phyloP scores from a whole-genome alignment of 2,113 vertebrate species.

The Tauraco erythrolophus region DNA sequence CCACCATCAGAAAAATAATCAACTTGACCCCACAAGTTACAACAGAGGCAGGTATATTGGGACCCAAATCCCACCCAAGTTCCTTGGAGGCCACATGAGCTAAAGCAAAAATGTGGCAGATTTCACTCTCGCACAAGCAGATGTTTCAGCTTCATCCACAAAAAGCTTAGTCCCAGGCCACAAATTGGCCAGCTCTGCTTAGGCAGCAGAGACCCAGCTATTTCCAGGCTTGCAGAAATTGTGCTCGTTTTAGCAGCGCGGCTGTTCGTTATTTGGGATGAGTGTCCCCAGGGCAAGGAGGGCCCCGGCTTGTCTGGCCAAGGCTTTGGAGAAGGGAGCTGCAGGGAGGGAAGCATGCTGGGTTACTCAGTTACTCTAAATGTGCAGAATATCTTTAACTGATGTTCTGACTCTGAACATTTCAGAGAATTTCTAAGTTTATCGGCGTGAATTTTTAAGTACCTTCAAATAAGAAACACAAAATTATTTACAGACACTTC shows the following conservation, averaged over 20 bases:
- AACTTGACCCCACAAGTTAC: background rate
- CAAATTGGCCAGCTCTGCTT: background rate
- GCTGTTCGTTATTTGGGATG: constrained; percentile 8
- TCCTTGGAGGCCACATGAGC: background rate
- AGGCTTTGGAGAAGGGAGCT: constrained; percentile 25
- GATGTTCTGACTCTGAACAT: background rate
- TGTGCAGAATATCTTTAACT: background rate
- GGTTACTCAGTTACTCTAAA: background rate
- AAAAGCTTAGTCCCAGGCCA: background rate
- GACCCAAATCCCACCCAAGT: background rate
- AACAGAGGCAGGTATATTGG: background rate
- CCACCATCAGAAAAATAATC: background rate
- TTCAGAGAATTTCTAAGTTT: background rate
- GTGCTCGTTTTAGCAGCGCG: background rate
- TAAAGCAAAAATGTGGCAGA: background rate
- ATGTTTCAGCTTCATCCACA: background rate
- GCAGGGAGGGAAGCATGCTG: background rate
- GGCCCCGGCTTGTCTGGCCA: constrained; percentile 24
- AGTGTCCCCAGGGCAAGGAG: constrained; percentile 30
- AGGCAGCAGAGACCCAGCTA: background rate
- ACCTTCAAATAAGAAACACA: background rate
- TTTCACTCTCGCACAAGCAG: background rate
- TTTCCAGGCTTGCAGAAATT: background rate
- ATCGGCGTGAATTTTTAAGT: background rate
- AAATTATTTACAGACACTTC: background rate